Evolutionary conservation across 2,113 vertebrate genomes (phyloP).

Genomic region (Phyllopteryx taeniolatus): DNA sequence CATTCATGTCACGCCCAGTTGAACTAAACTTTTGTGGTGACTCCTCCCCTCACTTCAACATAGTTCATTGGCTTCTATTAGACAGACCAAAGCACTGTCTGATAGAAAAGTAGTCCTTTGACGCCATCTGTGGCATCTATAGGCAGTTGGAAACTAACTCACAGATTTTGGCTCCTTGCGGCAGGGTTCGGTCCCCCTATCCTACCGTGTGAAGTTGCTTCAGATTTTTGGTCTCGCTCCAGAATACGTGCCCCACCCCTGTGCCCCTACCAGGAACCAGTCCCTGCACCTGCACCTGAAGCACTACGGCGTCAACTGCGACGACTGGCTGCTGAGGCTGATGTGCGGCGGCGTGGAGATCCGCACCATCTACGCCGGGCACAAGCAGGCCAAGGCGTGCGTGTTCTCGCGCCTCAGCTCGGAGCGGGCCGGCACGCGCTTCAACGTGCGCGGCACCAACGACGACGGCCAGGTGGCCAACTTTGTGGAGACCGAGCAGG

Average conservation of each 20-base stretch:
- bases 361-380: constrained; percentile 94
- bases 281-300: constrained; percentile 94
- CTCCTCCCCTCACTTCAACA: too few relatives aligned
- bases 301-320: constrained; percentile 95
- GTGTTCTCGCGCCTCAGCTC: constrained; percentile 96
- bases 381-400: constrained; percentile 97
- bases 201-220: background rate
- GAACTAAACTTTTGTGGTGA: too few relatives aligned
- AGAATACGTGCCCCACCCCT: too few relatives aligned
- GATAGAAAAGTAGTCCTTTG: too few relatives aligned
- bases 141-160: too few relatives aligned
- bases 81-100: too few relatives aligned
- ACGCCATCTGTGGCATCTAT: too few relatives aligned
- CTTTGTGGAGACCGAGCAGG: constrained; percentile 98
- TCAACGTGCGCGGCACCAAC: constrained; percentile 95
- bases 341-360: constrained; percentile 98
- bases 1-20: too few relatives aligned
- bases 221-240: too few relatives aligned
- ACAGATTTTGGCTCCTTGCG: too few relatives aligned
- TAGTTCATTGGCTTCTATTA: too few relatives aligned
- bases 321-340: constrained; percentile 91
- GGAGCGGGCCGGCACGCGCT: constrained; percentile 91
- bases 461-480: constrained; percentile 97
- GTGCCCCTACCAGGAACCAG: constrained; percentile 81
- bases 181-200: too few relatives aligned